Conservation (phyloP, 2,888 invertebrate genomes). For the Andrena praecox region DNA sequence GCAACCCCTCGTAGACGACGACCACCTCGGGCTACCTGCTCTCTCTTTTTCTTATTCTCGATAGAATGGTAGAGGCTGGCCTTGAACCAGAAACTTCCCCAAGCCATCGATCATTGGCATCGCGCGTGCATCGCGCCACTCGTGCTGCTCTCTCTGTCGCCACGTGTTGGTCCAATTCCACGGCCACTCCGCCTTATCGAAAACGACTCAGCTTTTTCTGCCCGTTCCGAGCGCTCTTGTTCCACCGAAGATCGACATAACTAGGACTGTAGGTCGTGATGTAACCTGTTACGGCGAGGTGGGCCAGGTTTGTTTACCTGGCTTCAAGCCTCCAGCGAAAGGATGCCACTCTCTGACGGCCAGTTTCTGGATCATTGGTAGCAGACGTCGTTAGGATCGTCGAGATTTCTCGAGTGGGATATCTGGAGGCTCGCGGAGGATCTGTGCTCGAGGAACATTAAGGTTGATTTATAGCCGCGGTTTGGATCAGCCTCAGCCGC, state of each 20-base stretch:
- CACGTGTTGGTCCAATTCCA: conserved; percentile 24
- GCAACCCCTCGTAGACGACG: conserved; percentile 26
- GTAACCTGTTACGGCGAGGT: not conserved
- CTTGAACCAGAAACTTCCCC: conserved; percentile 66
- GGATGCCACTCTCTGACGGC: not conserved
- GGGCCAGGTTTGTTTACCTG: not conserved
- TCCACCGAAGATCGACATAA: not conserved
- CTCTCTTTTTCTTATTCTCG: conserved; percentile 44
- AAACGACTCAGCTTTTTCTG: not conserved
- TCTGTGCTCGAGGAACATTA: not conserved
- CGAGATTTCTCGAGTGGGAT: not conserved
- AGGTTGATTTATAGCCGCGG: not conserved
- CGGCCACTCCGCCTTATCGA: not conserved
- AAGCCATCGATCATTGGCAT: conserved; percentile 56
- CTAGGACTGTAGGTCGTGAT: not conserved
- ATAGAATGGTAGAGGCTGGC: conserved; percentile 38
- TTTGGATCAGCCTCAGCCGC: conserved; percentile 5
- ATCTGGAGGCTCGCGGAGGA: not conserved
- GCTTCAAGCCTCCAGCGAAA: not conserved
- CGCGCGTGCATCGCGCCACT: conserved; percentile 20
- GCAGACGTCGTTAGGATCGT: not conserved
- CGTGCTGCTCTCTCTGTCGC: not conserved
- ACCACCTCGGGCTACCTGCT: conserved; percentile 13
- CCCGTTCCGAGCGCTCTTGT: not conserved
- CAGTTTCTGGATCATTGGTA: not conserved